Conservation (phyloP, 1,140 invertebrate genomes). For the Anastrepha ludens region DNA sequence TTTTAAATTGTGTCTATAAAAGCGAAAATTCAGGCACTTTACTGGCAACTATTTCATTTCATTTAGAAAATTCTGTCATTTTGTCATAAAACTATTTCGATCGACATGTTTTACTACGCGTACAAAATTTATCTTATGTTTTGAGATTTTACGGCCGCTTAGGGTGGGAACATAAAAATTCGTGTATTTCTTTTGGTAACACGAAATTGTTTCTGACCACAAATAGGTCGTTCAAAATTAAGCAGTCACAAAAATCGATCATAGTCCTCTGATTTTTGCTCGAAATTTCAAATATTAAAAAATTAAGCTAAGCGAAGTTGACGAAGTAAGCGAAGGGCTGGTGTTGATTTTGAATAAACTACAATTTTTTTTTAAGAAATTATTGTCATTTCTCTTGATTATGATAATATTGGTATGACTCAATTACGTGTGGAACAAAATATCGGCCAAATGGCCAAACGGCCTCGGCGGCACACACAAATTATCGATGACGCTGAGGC, state of each 20-base stretch:
- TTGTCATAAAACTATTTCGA: not conserved
- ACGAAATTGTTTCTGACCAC: not conserved
- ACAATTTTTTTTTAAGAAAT: too few relatives aligned
- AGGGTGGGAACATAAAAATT: not conserved
- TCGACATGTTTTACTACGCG: not conserved
- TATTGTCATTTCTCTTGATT: too few relatives aligned
- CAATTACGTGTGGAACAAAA: too few relatives aligned
- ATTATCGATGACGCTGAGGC: too few relatives aligned
- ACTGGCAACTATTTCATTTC: not conserved
- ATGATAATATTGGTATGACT: too few relatives aligned
- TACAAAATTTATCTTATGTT: not conserved
- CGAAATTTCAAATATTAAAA: too few relatives aligned
- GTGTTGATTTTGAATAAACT: too few relatives aligned
- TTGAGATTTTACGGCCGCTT: not conserved
- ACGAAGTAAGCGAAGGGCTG: too few relatives aligned
- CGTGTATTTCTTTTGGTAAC: not conserved
- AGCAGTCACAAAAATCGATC: not conserved
- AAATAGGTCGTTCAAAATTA: not conserved
- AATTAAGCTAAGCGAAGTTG: not conserved
- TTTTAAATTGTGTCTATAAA: slow-evolving; percentile 42
- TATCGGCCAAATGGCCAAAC: too few relatives aligned
- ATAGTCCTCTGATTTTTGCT: too few relatives aligned
- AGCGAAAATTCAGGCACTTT: not conserved
- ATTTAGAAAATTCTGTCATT: slow-evolving; percentile 4
- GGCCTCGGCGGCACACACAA: too few relatives aligned